Base-by-base conservation (phyloP, 2,113 vertebrate species). In the Halichoeres trimaculatus region DNA sequence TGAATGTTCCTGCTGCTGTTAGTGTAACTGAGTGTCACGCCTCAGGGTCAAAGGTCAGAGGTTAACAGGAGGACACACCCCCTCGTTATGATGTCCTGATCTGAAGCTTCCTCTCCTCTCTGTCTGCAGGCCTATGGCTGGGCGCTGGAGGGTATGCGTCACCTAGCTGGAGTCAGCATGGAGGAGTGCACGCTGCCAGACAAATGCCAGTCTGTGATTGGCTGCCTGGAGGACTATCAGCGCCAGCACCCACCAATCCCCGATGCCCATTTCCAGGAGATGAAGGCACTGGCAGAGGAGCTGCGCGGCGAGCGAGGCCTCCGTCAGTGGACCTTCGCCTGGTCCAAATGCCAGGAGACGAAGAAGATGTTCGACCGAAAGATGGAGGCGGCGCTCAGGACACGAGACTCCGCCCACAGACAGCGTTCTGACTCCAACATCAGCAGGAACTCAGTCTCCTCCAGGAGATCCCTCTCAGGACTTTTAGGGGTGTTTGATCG, bases 311-410 rank as follows among this genome's bases (percentile, higher is more conserved):
- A 84, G 51, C 85, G 63, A 0, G 87, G 87, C 56, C 78, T 89
- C 41, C 56, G 56, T 2, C 88, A 89, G 85, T 88, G 82, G 88
- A 87, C 69, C 87, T 85, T 85, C 0, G 84, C 90, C 1, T 85
- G 87, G 88, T 76, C 87, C 0, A 84, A 84, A 59, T 91, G 88
- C 59, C 85, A 85, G 59, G 90, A 91, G 65, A 81, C 88, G 17
- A 70, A 66, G 52, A 78, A 36, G 51, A 76, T 76, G 74, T 83
- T 87, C 1, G 85, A 87, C 59, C 66, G 76, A 64, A 91, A 90
- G 78, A 85, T 88, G 84, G 88, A 90, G 68, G 74, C 36, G 0
- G 90, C 80, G 0, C 16, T 82, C 0, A 14, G 63, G 68, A 79
- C 66, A 0, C 55, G 78, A 14, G 82, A 81, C 70, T 85, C 84